Base-by-base conservation (phyloP, 1,140 invertebrate genomes). In the Ptiloglossa arizonensis region DNA sequence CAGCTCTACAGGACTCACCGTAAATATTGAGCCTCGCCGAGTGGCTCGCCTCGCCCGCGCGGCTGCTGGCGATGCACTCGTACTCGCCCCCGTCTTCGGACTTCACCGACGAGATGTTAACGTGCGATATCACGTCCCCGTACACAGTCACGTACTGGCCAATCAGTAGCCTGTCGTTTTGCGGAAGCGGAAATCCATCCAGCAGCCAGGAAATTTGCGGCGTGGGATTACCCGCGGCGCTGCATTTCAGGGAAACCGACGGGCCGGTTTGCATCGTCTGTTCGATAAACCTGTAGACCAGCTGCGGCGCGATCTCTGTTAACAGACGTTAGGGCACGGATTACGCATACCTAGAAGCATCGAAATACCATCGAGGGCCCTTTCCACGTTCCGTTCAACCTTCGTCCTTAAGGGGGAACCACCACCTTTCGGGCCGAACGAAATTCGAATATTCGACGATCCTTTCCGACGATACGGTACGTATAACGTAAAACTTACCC, bases 31-130 rank as follows among this genome's bases (percentile, higher is more conserved):
- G 90, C 81, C 94, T 91, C 0, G 94, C 94, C 13, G 93, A 93
- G 89, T 96, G 95, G 4, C 89, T 91, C 32, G 93, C 92, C 57
- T 93, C 93, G 17, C 95, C 95, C 29, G 95, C 95, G 56, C 93
- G 90, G 87, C 96, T 96, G 59, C 91, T 92, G 11, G 95, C 96
- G 54, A 93, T 93, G 87, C 96, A 97, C 83, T 94, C 92, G 90
- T 96, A 96, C 81, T 95, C 93, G 15, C 96, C 96, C 54, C 96
- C 96, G 87, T 96, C 96, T 87, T 95, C 94, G 1, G 96, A 93
- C 82, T 94, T 93, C 8, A 96, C 95, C 64, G 93, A 93, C 35
- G 95, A 94, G 71, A 96, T 96, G 92, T 96, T 96, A 66, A 96
- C 95, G 89, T 95, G 95, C 85, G 95, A 96, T 79, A 96, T 94